Evolutionary conservation across 92 coral and sea anemone genomes (phyloP).

Genomic region (Zoanthus sansibaricus): DNA sequence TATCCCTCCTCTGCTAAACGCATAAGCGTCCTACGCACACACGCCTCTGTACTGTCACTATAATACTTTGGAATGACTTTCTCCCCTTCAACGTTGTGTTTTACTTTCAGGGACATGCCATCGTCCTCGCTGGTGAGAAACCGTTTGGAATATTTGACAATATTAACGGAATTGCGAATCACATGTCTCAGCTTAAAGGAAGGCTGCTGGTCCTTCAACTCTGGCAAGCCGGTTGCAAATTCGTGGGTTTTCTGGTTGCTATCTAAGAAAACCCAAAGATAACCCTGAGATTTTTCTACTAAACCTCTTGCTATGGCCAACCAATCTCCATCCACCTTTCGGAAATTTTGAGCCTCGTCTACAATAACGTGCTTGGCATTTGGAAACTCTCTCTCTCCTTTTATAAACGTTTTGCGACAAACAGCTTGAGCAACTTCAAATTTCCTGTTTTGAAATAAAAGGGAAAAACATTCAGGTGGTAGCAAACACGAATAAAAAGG

Average conservation of each 20-base stretch:
- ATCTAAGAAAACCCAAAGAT: slow-evolving; percentile 3
- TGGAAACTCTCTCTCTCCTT: background rate
- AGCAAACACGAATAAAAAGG: too few species aligned
- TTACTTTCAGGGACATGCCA: background rate
- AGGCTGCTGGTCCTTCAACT: background rate
- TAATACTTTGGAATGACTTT: background rate
- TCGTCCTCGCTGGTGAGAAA: background rate
- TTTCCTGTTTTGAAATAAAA: too few species aligned
- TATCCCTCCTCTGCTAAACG: background rate
- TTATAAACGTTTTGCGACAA: background rate
- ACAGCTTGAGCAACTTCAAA: background rate
- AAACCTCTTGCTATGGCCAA: background rate
- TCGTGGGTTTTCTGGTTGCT: background rate
- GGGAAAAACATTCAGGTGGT: too few species aligned
- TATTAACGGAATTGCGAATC: background rate
- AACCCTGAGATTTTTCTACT: background rate
- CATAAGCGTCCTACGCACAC: background rate
- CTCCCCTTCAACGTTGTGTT: background rate
- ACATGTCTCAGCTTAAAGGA: background rate
- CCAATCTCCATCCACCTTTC: background rate
- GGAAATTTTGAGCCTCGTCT: slow-evolving; percentile 25
- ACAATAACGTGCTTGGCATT: background rate
- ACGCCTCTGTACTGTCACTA: background rate
- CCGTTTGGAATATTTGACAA: background rate
- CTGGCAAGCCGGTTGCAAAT: slow-evolving; percentile 10